Conservation (phyloP, 2,113 vertebrate genomes). For the Tauraco erythrolophus region DNA sequence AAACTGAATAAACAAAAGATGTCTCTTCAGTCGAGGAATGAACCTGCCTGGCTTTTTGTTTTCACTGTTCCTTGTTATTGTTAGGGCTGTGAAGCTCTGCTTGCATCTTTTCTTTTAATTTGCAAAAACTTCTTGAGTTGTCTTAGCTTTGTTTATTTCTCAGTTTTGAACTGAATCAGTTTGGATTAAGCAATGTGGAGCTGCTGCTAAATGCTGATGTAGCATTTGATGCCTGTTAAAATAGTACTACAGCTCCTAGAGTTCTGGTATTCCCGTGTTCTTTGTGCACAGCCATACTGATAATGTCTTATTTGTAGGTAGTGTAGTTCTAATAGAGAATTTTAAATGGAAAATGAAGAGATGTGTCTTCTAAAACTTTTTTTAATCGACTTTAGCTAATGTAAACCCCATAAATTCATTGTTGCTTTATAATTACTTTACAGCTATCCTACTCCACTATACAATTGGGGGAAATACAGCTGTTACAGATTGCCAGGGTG, state of each 20-base stretch:
- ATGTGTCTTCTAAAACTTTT: background rate
- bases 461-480: constrained; percentile 25
- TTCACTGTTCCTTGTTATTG: background rate
- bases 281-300: background rate
- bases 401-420: background rate
- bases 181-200: background rate
- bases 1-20: background rate
- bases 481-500: background rate
- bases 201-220: background rate
- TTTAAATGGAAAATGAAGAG: background rate
- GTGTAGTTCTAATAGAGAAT: background rate
- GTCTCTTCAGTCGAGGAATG: background rate
- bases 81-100: background rate
- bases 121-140: background rate
- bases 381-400: background rate
- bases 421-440: background rate
- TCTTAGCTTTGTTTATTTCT: background rate
- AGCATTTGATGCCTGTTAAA: background rate
- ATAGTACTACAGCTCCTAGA: background rate
- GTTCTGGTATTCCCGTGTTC: background rate
- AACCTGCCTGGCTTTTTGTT: background rate
- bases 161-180: background rate
- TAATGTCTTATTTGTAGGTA: background rate
- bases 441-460: background rate
- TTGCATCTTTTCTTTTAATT: background rate